phyloP scores from a whole-genome alignment of 2,888 invertebrate genomes.

The Andricus quercusramuli region DNA sequence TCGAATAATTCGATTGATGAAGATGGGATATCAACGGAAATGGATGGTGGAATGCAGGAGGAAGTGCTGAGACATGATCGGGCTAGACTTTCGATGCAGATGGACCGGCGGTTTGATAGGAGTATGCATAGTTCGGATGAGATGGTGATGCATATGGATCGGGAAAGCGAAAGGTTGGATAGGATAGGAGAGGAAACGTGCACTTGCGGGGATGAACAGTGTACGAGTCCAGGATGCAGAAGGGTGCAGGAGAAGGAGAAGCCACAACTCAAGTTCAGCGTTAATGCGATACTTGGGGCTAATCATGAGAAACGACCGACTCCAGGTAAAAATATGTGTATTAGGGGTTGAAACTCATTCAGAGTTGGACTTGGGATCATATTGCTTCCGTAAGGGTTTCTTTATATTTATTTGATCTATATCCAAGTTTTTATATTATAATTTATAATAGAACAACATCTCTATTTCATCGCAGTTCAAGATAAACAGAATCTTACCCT shows the following conservation, averaged over 20 bases:
- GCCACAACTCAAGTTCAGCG: slow-evolving; percentile 94
- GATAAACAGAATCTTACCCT: too few relatives aligned
- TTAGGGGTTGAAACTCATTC: background rate
- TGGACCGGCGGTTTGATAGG: slow-evolving; percentile 68
- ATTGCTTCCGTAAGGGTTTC: too few relatives aligned
- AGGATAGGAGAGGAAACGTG: slow-evolving; percentile 74
- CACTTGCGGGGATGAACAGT: slow-evolving; percentile 75
- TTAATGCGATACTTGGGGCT: slow-evolving; percentile 91
- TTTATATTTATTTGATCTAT: too few relatives aligned
- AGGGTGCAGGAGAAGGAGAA: slow-evolving; percentile 80
- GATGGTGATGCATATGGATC: slow-evolving; percentile 67
- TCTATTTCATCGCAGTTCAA: too few relatives aligned
- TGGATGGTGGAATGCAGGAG: slow-evolving; percentile 60
- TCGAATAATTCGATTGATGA: slow-evolving; percentile 71
- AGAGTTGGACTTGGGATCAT: too few relatives aligned
- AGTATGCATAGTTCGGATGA: slow-evolving; percentile 62
- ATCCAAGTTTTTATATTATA: too few relatives aligned
- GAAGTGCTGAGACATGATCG: slow-evolving; percentile 41
- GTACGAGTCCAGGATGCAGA: slow-evolving; percentile 69
- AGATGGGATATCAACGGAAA: slow-evolving; percentile 65
- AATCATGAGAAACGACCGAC: slow-evolving; percentile 79
- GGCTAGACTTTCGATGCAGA: slow-evolving; percentile 51
- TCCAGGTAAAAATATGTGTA: slow-evolving; percentile 67
- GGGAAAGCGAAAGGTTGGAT: slow-evolving; percentile 69
- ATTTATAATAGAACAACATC: too few relatives aligned